phyloP scores from a whole-genome alignment of 1,140 invertebrate genomes.

The Hestina assimilis region DNA sequence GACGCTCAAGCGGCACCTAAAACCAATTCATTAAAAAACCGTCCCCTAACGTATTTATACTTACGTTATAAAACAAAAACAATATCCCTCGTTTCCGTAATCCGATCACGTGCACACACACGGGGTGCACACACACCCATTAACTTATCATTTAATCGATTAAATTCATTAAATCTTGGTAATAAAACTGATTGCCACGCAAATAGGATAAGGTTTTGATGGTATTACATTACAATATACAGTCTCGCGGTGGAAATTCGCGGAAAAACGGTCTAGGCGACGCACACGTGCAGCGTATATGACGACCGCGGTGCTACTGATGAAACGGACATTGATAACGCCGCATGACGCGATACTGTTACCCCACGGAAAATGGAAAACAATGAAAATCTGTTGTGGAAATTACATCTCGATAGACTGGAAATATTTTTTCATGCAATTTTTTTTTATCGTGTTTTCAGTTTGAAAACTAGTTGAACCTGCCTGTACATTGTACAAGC shows the following conservation, averaged over 20 bases:
- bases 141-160: conserved; percentile 49
- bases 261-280: conserved; percentile 36
- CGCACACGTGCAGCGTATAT: conserved; percentile 44
- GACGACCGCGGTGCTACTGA: conserved; percentile 53
- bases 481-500: too few species aligned
- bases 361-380: conserved; percentile 60
- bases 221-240: conserved; percentile 1
- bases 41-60: conserved; percentile 19
- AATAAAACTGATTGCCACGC: conserved; percentile 5
- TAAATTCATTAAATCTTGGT: conserved; percentile 20
- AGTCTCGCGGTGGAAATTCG: conserved; percentile 36
- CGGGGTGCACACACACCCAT: conserved; percentile 40
- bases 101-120: conserved; percentile 58
- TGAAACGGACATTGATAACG: conserved; percentile 57
- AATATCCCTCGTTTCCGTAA: conserved; percentile 50
- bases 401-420: conserved; percentile 3
- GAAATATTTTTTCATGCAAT: too few species aligned
- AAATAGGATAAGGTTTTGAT: conserved; percentile 7
- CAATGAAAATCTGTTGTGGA: conserved; percentile 50
- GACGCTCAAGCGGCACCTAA: not conserved
- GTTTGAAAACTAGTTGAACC: too few species aligned
- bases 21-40: conserved; percentile 3
- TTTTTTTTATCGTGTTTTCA: too few species aligned
- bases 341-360: conserved; percentile 44
- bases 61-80: conserved; percentile 57